Conservation (phyloP, 2,888 invertebrate species). For the Tortrix viridana region DNA sequence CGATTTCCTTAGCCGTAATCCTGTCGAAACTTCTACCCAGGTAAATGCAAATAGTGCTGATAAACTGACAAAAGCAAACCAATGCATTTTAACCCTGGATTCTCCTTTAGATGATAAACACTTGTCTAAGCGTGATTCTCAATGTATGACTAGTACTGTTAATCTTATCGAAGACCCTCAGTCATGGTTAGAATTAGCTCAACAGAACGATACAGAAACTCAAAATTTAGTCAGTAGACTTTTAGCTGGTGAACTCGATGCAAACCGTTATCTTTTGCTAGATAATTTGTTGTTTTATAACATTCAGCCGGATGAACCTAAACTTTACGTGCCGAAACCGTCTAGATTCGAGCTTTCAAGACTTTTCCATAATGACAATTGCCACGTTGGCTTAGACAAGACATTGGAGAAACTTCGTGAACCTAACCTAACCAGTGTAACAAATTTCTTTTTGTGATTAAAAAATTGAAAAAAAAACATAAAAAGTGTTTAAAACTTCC, state of each 20-base stretch:
- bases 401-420: too few relatives aligned
- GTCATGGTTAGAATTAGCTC: slow-evolving; percentile 43
- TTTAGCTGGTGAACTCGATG: slow-evolving; percentile 39
- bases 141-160: slow-evolving; percentile 5
- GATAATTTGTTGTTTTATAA: slow-evolving; percentile 42
- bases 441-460: too few relatives aligned
- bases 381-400: too few relatives aligned
- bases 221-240: slow-evolving; percentile 34
- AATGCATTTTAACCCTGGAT: too few relatives aligned
- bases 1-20: slow-evolving; percentile 45
- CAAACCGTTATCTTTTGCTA: slow-evolving; percentile 37
- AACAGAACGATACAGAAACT: slow-evolving; percentile 42
- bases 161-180: slow-evolving; percentile 30
- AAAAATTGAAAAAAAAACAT: too few relatives aligned
- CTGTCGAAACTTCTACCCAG: slow-evolving; percentile 19
- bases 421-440: too few relatives aligned
- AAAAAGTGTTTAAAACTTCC: too few relatives aligned
- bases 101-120: background rate
- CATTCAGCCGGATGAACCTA: slow-evolving; percentile 29
- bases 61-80: too few relatives aligned
- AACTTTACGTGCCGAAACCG: slow-evolving; percentile 45
- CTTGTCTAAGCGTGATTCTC: too few relatives aligned
- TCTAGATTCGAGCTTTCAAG: too few relatives aligned
- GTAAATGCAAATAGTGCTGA: too few relatives aligned
- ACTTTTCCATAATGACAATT: too few relatives aligned